Evolutionary conservation across 2,888 invertebrate genomes (phyloP).

Genomic region (Drosophila demipolita): DNA sequence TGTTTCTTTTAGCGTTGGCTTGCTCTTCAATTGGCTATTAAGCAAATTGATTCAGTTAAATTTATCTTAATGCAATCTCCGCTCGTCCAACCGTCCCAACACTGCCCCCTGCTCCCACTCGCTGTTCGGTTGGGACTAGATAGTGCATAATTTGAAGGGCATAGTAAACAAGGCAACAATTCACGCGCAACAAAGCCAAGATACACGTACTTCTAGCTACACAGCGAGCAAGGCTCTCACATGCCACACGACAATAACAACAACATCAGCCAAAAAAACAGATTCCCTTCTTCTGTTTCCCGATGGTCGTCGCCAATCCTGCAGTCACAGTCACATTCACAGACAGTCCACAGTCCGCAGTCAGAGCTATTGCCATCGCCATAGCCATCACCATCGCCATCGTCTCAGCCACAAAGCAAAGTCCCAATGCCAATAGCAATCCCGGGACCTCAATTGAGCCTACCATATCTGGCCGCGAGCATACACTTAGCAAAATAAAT

Average conservation of each 20-base stretch:
- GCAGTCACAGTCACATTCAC: slow-evolving; percentile 20
- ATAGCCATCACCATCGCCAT: neutral
- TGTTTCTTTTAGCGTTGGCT: slow-evolving; percentile 61
- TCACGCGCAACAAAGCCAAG: slow-evolving; percentile 76
- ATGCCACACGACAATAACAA: slow-evolving; percentile 37
- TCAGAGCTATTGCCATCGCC: slow-evolving; percentile 19
- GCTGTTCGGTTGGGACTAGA: slow-evolving; percentile 45
- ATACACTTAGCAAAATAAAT: slow-evolving; percentile 3
- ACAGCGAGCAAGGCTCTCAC: neutral
- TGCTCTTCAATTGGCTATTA: slow-evolving; percentile 84
- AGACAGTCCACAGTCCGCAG: slow-evolving; percentile 53
- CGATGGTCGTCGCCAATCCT: slow-evolving; percentile 34
- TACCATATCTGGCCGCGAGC: slow-evolving; percentile 60
- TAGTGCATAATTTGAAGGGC: slow-evolving; percentile 80
- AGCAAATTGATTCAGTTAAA: slow-evolving; percentile 84
- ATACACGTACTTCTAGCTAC: slow-evolving; percentile 55
- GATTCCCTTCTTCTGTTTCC: neutral
- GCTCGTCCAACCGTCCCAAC: slow-evolving; percentile 62
- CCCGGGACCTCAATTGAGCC: slow-evolving; percentile 71
- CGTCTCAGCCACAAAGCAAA: slow-evolving; percentile 57
- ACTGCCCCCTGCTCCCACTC: neutral
- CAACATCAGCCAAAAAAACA: neutral
- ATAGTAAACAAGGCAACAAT: slow-evolving; percentile 80
- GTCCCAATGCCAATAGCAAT: slow-evolving; percentile 67
- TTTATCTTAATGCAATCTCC: slow-evolving; percentile 84